These are phyloP conservation scores for Pyrocephalus nanus DNA, from an alignment of 2,797 vertebrate genomes.

Conservation along the genomic window DNA sequence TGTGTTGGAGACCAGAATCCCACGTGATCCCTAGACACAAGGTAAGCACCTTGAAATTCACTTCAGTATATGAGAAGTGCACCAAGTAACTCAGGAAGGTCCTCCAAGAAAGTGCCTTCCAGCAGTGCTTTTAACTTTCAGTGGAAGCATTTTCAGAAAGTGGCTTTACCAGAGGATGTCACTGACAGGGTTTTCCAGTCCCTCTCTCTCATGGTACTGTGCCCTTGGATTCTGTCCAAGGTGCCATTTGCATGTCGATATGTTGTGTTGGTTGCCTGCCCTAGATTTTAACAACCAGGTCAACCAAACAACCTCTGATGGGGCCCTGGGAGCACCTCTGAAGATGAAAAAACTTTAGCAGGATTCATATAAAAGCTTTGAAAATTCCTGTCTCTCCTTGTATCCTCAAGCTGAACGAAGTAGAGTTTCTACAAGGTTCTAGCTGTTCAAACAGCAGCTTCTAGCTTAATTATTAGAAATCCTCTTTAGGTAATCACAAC, in stretches of 20 bases:
- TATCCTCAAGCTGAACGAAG: background rate
- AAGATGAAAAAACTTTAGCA: background rate
- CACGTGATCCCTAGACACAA: background rate
- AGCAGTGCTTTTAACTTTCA: background rate
- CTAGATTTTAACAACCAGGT: background rate
- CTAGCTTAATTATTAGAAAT: conserved; percentile 1
- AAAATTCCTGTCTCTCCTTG: background rate
- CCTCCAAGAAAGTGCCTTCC: background rate
- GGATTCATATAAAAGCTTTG: background rate
- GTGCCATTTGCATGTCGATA: fast-evolving
- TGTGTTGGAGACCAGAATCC: background rate
- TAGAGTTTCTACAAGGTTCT: background rate
- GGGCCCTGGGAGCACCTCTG: background rate
- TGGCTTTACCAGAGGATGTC: background rate
- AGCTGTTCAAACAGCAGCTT: background rate
- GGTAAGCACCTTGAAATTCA: background rate
- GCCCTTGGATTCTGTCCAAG: background rate
- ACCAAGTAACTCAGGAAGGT: background rate
- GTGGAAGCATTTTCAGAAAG: background rate
- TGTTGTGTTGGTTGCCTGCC: background rate
- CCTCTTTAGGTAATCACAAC: background rate
- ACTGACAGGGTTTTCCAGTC: background rate
- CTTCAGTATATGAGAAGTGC: background rate
- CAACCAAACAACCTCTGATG: background rate
- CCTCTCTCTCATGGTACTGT: background rate